Evolutionary conservation across 2,797 vertebrate genomes (phyloP), one percentile per base, ranked within the genome.

Genomic region (Pangasius sanitwongsei): DNA sequence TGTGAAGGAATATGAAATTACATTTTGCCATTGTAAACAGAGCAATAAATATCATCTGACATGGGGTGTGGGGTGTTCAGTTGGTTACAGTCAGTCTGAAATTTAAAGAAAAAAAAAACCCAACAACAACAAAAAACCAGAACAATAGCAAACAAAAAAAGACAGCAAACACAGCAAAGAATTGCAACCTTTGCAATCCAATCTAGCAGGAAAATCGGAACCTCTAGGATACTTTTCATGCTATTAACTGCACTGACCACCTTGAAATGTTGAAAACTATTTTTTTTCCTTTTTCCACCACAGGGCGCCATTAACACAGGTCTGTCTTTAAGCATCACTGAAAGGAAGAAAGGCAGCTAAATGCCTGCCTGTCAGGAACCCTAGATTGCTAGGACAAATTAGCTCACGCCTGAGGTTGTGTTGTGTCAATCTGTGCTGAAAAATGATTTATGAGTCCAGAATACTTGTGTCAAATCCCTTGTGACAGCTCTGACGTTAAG

Each of bases 281-380:
- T n/a, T 63, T 44, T 41, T 37, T 25, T n/a, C n/a, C 34, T 44
- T 44, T 44, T 44, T 44, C 25, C 81, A 65, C 81, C 59, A 44
- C 59, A 63, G 23, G 25, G 59, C 65, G 59, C 57, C 34, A 83
- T 83, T 61, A 82, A 59, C 59, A 63, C 81, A 8, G 25, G 25
- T 44, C 37, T 15, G 57, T 63, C 37, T 63, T 83, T 63, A 83
- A 83, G 81, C 23, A 63, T 83, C 37, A 44, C 0, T 44, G 25
- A 86, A 61, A 57, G 34, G 53, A 61, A 83, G 59, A 41, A 44
- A 63, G 37, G 81, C 57, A 65, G 81, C 59, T 83, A 83, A 83
- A 83, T 83, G 57, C 25, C 37, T 44, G 12, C 57, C 25, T 83
- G 57, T 83, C 59, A 83, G 81, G 34, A 83, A 63, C 5, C 18